Conservation (phyloP, 1,140 invertebrate species). For the Drosophila athabasca region DNA sequence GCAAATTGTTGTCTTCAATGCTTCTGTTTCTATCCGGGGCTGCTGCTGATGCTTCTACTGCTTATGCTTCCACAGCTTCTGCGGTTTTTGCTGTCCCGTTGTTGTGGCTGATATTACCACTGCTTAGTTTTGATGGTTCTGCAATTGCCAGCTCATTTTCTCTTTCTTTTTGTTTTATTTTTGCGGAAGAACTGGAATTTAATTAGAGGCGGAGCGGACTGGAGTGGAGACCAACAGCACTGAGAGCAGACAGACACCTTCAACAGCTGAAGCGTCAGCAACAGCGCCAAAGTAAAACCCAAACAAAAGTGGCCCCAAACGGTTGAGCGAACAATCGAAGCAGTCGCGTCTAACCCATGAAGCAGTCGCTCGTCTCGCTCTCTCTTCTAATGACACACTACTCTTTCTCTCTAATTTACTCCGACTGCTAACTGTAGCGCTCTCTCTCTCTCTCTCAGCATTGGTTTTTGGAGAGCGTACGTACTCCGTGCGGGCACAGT, state of each 20-base stretch:
- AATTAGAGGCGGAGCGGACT: neutral
- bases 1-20: neutral
- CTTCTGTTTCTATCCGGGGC: neutral
- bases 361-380: too few relatives aligned
- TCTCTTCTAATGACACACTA: too few relatives aligned
- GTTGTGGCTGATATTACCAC: neutral
- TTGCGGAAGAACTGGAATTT: too few relatives aligned
- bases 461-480: neutral
- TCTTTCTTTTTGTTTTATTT: constrained; percentile 28
- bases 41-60: constrained; percentile 1
- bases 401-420: constrained; percentile 26
- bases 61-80: neutral
- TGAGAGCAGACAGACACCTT: constrained; percentile 39
- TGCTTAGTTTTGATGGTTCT: constrained; percentile 25
- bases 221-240: constrained; percentile 4
- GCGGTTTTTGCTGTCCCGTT: constrained; percentile 1
- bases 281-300: constrained; percentile 59
- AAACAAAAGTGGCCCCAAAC: constrained; percentile 48
- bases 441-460: constrained; percentile 14
- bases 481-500: constrained; percentile 8
- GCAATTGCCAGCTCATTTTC: constrained; percentile 69
- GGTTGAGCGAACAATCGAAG: constrained; percentile 20
- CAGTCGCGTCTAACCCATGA: constrained; percentile 30
- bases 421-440: neutral
- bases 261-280: constrained; percentile 62